Conservation (phyloP, 2,888 invertebrate genomes). For the Polymixis flavicincta region DNA sequence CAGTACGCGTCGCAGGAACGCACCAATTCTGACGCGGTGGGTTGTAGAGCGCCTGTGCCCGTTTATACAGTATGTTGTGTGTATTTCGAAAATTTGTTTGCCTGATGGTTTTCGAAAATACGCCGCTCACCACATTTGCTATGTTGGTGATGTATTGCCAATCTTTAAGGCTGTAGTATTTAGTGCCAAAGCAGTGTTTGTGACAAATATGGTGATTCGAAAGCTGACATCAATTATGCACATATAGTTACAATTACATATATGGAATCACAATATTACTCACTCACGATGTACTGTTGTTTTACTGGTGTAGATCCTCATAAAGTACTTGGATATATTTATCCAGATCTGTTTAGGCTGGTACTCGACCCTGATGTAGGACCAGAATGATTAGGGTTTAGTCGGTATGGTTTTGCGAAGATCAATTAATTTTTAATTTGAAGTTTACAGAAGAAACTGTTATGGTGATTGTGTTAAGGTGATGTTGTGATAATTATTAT, state of each 20-base stretch:
- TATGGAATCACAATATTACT: constrained; percentile 57
- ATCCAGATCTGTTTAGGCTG: constrained; percentile 55
- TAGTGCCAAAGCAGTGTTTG: constrained; percentile 41
- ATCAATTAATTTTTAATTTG: neutral
- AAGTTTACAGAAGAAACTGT: neutral
- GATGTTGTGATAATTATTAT: neutral
- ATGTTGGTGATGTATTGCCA: neutral
- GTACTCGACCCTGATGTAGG: constrained; percentile 51
- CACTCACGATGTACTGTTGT: constrained; percentile 36
- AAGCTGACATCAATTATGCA: constrained; percentile 45
- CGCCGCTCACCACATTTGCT: neutral
- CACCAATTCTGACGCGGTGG: neutral
- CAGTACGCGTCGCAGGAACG: neutral
- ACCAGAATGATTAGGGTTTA: constrained; percentile 29
- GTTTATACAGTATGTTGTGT: neutral
- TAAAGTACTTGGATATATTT: constrained; percentile 46
- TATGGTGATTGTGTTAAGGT: neutral
- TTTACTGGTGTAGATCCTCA: constrained; percentile 49
- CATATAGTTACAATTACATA: constrained; percentile 30
- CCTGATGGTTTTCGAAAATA: neutral
- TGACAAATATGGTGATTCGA: constrained; percentile 55
- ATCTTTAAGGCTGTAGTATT: neutral
- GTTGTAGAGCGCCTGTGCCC: too few species aligned
- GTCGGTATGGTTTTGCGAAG: neutral
- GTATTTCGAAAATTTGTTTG: neutral